Conservation (phyloP, 2,113 vertebrate species). For the Oreamnos americanus region DNA sequence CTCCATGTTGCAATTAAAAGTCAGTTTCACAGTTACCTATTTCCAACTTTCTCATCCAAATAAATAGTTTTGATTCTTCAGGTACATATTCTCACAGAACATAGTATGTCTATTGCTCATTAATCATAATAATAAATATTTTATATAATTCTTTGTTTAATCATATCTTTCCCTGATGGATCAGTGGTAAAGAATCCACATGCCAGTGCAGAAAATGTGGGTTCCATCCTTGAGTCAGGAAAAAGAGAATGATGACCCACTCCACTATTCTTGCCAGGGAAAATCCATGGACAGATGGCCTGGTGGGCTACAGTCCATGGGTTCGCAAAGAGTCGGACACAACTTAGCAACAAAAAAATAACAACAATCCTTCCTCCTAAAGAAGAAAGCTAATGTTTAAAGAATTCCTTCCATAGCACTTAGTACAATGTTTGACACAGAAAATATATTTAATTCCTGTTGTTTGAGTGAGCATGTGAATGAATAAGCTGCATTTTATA, state of each 20-base stretch:
- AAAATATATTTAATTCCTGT: background rate
- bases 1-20: background rate
- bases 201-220: background rate
- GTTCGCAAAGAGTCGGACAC: background rate
- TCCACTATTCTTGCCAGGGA: background rate
- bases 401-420: background rate
- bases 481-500: background rate
- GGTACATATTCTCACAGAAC: background rate
- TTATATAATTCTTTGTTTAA: background rate
- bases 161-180: background rate
- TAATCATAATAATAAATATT: background rate
- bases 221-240: background rate
- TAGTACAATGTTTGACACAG: background rate
- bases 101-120: background rate
- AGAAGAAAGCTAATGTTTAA: background rate
- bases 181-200: background rate
- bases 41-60: background rate
- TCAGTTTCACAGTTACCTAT: background rate
- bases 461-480: background rate
- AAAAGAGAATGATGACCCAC: background rate
- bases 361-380: background rate
- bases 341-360: background rate
- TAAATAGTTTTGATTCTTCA: background rate
- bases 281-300: background rate
- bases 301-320: background rate